Conservation (phyloP, 2,797 vertebrate species). For the Sebastes taczanowskii region DNA sequence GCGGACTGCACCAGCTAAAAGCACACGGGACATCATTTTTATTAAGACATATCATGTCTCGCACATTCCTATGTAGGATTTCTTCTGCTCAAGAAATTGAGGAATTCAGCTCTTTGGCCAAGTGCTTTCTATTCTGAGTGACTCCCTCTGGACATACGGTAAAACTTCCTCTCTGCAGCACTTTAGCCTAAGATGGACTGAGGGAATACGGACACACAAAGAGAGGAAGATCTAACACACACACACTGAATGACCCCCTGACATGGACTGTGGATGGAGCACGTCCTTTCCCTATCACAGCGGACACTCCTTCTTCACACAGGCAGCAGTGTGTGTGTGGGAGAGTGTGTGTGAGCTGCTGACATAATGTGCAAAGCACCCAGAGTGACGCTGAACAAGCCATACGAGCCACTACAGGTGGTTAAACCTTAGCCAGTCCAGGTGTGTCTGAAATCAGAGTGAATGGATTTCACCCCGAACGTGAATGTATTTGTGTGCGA, state of each 20-base stretch:
- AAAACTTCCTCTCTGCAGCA: conserved; percentile 68
- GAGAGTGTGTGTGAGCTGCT: conserved; percentile 31
- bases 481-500: conserved; percentile 69
- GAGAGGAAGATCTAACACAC: conserved; percentile 40
- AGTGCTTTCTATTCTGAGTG: conserved; percentile 16
- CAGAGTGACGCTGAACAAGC: conserved; percentile 70
- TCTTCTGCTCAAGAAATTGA: conserved; percentile 26
- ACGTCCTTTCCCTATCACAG: background rate
- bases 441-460: conserved; percentile 71
- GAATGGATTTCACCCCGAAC: conserved; percentile 59
- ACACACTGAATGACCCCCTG: background rate
- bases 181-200: conserved; percentile 75
- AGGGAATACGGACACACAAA: conserved; percentile 55
- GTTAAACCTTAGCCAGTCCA: conserved; percentile 72
- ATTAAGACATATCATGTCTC: conserved; percentile 21
- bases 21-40: conserved; percentile 19
- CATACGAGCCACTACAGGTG: conserved; percentile 79
- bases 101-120: conserved; percentile 23
- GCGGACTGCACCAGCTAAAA: conserved; percentile 26
- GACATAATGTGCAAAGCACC: conserved; percentile 41
- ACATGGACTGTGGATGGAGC: conserved; percentile 23
- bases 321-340: conserved; percentile 10
- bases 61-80: conserved; percentile 20
- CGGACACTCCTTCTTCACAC: conserved; percentile 2
- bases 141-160: background rate